Evolutionary conservation across 1,140 invertebrate genomes (phyloP).

Genomic region (Apis florea): DNA sequence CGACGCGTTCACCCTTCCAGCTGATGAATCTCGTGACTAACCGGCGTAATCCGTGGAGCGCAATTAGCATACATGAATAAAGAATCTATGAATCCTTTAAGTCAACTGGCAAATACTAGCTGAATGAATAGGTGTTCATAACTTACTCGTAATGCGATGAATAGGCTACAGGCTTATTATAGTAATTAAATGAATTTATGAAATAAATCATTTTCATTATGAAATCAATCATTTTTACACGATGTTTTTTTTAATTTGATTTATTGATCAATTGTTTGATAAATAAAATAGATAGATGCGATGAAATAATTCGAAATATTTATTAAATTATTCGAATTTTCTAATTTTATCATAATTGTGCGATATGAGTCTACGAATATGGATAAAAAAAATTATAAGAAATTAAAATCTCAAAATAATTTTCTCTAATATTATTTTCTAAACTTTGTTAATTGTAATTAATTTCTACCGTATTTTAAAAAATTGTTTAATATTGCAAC

Average conservation of each 20-base stretch:
- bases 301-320: not conserved
- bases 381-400: too few relatives aligned
- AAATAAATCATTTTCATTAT: not conserved
- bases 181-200: not conserved
- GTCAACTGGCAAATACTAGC: slow-evolving; percentile 29
- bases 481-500: slow-evolving; percentile 2
- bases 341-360: too few relatives aligned
- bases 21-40: slow-evolving; percentile 58
- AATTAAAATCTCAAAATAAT: not conserved
- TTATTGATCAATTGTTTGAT: not conserved
- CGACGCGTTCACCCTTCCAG: slow-evolving; percentile 17
- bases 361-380: too few relatives aligned
- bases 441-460: too few relatives aligned
- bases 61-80: slow-evolving; percentile 66
- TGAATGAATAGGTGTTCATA: slow-evolving; percentile 57
- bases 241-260: not conserved
- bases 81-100: slow-evolving; percentile 61
- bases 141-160: slow-evolving; percentile 1
- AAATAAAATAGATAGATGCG: too few relatives aligned
- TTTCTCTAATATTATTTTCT: too few relatives aligned
- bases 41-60: slow-evolving; percentile 49
- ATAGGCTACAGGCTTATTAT: not conserved
- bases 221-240: not conserved
- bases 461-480: slow-evolving; percentile 17
- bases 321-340: too few relatives aligned